Percentiles rank a stretch among this genome's conserved stretches.
These are phyloP conservation scores for Mamestra configurata DNA, from an alignment of 1,140 invertebrate genomes.

Conservation along the genomic window DNA sequence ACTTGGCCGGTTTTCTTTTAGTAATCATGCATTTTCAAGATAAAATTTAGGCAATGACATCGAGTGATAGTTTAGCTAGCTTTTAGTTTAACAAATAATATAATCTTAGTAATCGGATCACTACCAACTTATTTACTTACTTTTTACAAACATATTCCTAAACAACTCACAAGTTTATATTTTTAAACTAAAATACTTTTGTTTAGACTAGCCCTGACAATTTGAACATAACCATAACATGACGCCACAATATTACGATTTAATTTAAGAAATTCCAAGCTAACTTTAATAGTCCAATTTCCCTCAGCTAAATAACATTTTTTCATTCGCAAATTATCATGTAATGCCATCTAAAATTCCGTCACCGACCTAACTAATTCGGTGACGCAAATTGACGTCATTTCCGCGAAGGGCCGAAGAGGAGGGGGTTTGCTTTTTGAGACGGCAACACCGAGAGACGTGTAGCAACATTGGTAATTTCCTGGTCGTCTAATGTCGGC, in stretches of 20 bases:
- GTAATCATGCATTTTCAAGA: no score
- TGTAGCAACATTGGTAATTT: conserved; percentile 46
- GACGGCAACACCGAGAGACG: background rate
- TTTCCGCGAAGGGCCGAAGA: conserved; percentile 19
- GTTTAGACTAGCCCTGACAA: no score
- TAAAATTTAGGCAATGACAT: no score
- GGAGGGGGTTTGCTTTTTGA: conserved; percentile 23
- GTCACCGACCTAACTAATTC: conserved; percentile 31
- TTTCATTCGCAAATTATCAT: conserved; percentile 11
- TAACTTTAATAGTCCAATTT: background rate
- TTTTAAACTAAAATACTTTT: no score
- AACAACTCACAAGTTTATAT: no score
- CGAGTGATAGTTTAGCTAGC: no score
- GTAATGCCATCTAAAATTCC: conserved; percentile 32
- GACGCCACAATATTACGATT: background rate
- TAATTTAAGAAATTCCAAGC: background rate
- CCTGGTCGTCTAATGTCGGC: conserved; percentile 30
- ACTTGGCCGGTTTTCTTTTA: no score
- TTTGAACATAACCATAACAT: no score
- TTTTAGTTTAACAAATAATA: no score
- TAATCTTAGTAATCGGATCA: no score
- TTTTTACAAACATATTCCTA: no score
- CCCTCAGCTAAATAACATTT: background rate
- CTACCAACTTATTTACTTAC: no score
- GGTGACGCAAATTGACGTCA: conserved; percentile 37